These are phyloP conservation scores for Aporophyla nigra DNA, from an alignment of 2,888 invertebrate species.

Conservation along the genomic window DNA sequence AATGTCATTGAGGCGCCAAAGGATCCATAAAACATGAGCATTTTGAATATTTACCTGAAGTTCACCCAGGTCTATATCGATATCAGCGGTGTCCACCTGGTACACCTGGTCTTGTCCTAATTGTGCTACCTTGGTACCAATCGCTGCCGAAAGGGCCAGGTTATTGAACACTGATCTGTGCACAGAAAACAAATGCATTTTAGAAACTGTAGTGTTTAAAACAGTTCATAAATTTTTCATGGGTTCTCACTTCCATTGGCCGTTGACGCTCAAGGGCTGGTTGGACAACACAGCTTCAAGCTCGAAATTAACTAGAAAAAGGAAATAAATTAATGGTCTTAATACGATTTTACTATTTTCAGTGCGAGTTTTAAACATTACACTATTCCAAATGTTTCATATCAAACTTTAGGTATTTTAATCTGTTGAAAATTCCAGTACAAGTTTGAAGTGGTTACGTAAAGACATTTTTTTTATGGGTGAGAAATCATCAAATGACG, in stretches of 20 bases:
- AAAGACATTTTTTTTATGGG: too few species aligned
- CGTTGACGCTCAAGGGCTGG: slow-evolving; percentile 28
- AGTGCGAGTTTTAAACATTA: neutral
- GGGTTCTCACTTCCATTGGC: slow-evolving; percentile 1
- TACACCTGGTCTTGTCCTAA: slow-evolving; percentile 10
- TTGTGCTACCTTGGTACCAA: slow-evolving; percentile 33
- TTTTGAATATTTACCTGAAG: slow-evolving; percentile 36
- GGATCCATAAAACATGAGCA: neutral
- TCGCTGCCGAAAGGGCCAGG: slow-evolving; percentile 1
- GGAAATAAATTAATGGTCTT: neutral
- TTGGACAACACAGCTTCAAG: slow-evolving; percentile 17
- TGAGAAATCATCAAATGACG: too few species aligned
- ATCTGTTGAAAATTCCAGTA: neutral
- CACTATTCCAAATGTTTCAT: neutral
- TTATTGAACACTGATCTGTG: slow-evolving; percentile 12
- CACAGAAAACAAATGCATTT: slow-evolving; percentile 13
- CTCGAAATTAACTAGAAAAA: slow-evolving; percentile 28
- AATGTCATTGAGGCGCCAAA: neutral
- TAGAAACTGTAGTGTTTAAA: neutral
- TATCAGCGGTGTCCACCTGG: slow-evolving; percentile 25
- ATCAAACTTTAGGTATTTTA: neutral
- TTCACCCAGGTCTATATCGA: slow-evolving; percentile 5
- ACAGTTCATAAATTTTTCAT: neutral
- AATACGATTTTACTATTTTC: neutral
- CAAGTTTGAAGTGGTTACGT: too few species aligned